Evolutionary conservation across 1,140 invertebrate species (phyloP).

Genomic region (Drosophila arawakana): DNA sequence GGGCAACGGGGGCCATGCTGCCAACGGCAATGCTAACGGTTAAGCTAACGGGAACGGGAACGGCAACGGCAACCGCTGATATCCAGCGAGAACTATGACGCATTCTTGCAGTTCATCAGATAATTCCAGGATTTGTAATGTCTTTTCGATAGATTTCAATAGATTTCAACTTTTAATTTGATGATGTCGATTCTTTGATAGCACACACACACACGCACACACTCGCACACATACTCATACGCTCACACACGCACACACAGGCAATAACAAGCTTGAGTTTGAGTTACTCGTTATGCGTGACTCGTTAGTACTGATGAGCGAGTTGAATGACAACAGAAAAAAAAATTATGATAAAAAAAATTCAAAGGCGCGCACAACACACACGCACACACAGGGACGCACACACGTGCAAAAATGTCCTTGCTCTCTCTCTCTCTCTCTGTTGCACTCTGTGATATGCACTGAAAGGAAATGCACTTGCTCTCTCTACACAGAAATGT

Average conservation of each 20-base stretch:
- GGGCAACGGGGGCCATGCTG: conserved; percentile 55
- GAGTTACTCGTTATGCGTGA: conserved; percentile 15
- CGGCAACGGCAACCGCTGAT: conserved; percentile 4
- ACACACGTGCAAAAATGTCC: conserved; percentile 19
- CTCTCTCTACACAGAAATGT: not conserved
- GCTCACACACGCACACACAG: conserved; percentile 2
- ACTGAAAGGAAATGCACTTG: conserved; percentile 11
- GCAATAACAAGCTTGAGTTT: conserved; percentile 26
- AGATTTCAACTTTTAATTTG: not conserved
- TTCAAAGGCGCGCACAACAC: not conserved
- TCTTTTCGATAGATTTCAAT: conserved; percentile 1
- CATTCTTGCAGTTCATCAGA: conserved; percentile 34
- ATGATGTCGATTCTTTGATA: not conserved
- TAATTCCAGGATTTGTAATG: not conserved
- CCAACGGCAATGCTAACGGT: conserved; percentile 30
- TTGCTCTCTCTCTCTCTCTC: conserved; percentile 5
- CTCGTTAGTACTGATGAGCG: conserved; percentile 2
- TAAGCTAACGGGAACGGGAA: conserved; percentile 23
- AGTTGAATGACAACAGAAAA: conserved; percentile 8
- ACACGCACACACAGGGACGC: conserved; percentile 23
- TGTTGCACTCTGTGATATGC: conserved; percentile 9
- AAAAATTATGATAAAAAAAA: conserved; percentile 18
- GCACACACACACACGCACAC: conserved; percentile 3
- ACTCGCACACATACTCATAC: conserved; percentile 9
- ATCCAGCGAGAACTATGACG: conserved; percentile 23